A percentile compares a stretch with the other conserved stretches of the same genome.
phyloP scores from a whole-genome alignment of 2,113 vertebrate genomes.

The Thermophis baileyi region DNA sequence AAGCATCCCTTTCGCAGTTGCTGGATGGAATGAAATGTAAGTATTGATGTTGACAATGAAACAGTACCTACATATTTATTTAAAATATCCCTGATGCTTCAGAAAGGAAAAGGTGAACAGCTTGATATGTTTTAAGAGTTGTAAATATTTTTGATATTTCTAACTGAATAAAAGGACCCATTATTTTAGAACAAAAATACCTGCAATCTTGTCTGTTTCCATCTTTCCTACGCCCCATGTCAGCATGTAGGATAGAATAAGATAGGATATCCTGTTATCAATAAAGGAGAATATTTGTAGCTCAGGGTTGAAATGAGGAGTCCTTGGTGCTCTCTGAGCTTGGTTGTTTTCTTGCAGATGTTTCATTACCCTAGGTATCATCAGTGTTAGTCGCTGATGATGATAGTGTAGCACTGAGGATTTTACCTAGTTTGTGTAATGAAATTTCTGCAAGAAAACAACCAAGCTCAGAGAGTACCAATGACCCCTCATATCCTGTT shows the following conservation, averaged over 20 bases:
- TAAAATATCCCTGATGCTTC: background rate
- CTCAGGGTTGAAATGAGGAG: background rate
- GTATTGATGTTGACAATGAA: slow-evolving; percentile 53
- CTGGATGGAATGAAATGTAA: slow-evolving; percentile 90
- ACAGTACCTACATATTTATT: background rate
- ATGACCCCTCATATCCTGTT: background rate
- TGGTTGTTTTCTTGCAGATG: background rate
- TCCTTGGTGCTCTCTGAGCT: background rate
- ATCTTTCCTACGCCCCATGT: background rate
- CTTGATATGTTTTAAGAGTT: background rate
- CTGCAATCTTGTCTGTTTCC: background rate
- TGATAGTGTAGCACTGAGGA: background rate
- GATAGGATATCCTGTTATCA: background rate
- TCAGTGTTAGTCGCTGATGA: background rate
- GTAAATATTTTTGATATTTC: background rate
- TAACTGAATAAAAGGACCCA: background rate
- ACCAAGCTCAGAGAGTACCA: background rate
- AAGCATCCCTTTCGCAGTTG: slow-evolving; percentile 74
- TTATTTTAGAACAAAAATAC: background rate
- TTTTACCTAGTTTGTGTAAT: background rate
- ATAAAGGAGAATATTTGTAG: background rate
- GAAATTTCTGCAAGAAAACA: background rate
- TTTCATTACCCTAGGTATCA: background rate
- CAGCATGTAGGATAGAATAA: background rate
- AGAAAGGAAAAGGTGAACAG: background rate